These are phyloP conservation scores for Acomys russatus DNA, from an alignment of 2,797 vertebrate species.

Conservation along the genomic window DNA sequence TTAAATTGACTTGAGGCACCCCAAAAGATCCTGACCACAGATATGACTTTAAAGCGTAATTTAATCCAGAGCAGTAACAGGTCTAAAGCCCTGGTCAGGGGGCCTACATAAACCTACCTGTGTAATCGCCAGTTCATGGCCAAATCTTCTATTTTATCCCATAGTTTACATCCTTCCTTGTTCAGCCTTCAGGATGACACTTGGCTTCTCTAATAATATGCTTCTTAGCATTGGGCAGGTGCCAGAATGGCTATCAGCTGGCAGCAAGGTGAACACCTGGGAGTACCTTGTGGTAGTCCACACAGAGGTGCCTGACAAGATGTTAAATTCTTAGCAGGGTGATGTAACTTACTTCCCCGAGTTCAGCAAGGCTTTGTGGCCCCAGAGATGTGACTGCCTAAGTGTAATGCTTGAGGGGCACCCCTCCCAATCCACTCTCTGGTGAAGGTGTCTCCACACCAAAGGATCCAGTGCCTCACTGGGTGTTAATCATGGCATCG, in stretches of 20 bases:
- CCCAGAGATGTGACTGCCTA: neutral
- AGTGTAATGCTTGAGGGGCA: neutral
- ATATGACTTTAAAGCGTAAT: constrained; percentile 65
- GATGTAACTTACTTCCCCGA: constrained; percentile 32
- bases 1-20: constrained; percentile 38
- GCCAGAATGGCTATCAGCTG: constrained; percentile 62
- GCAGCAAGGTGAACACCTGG: constrained; percentile 53
- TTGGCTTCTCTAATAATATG: constrained; percentile 58
- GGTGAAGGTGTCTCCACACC: constrained; percentile 5
- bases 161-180: constrained; percentile 66
- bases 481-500: constrained; percentile 55
- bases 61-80: constrained; percentile 61
- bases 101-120: constrained; percentile 71
- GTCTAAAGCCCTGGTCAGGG: constrained; percentile 54
- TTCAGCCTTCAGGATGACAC: constrained; percentile 61
- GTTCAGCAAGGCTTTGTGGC: constrained; percentile 48
- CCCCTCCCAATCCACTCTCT: neutral
- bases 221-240: constrained; percentile 63
- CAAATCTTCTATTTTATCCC: constrained; percentile 57
- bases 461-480: constrained; percentile 1
- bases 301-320: constrained; percentile 74
- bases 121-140: constrained; percentile 19
- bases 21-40: constrained; percentile 35
- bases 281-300: constrained; percentile 52
- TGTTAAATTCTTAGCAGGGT: constrained; percentile 71